phyloP scores from a whole-genome alignment of 2,113 vertebrate genomes.

The Ovis aries region ARS-UI_Ramb_v3.0 NC_056055.1:124166001-124166500 shows the following conservation, averaged over 20 bases:
- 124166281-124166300: not conserved
- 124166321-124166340: not conserved
- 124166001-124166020: not conserved
- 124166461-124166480: not conserved
- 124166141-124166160: not conserved
- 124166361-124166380: not conserved
- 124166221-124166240: not conserved
- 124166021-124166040: not conserved
- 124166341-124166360: not conserved
- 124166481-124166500: not conserved
- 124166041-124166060: not conserved
- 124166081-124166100: not conserved
- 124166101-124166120: not conserved
- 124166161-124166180: not conserved
- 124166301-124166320: not conserved
- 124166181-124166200: not conserved
- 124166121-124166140: not conserved
- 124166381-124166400: not conserved
- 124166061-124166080: not conserved
- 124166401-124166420: not conserved
- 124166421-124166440: not conserved
- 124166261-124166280: not conserved
- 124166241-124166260: not conserved
- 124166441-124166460: not conserved
- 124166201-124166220: not conserved